phyloP scores from a whole-genome alignment of 2,888 invertebrate species.

The Sphaerophoria taeniata region DNA sequence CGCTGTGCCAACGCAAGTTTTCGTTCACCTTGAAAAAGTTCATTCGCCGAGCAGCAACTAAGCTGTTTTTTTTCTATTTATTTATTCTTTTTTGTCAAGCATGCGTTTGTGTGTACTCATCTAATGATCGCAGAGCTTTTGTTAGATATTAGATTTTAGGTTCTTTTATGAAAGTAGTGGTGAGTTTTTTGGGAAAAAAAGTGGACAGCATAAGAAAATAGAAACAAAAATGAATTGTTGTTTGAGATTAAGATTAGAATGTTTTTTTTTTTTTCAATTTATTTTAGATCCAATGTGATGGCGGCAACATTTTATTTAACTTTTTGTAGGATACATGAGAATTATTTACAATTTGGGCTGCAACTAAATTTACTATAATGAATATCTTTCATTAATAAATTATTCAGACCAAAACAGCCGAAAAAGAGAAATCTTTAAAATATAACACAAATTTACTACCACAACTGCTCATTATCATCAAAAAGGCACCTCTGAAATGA shows the following conservation, averaged over 20 bases:
- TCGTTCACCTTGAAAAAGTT: slow-evolving; percentile 73
- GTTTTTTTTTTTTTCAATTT: neutral
- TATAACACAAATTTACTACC: no score
- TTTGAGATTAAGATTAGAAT: neutral
- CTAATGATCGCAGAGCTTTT: slow-evolving; percentile 50
- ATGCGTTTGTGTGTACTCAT: slow-evolving; percentile 51
- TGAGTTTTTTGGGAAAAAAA: neutral
- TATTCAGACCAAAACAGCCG: no score
- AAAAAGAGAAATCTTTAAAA: no score
- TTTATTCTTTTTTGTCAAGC: slow-evolving; percentile 19
- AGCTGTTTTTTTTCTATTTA: slow-evolving; percentile 19
- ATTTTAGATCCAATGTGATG: neutral
- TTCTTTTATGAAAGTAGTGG: slow-evolving; percentile 11
- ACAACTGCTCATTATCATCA: no score
- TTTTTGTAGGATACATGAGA: neutral
- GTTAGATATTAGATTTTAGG: neutral
- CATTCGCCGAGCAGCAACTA: slow-evolving; percentile 53
- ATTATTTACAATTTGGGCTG: neutral
- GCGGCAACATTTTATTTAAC: no score
- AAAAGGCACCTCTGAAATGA: no score
- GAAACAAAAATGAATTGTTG: neutral
- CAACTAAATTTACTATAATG: no score
- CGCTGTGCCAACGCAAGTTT: slow-evolving; percentile 68
- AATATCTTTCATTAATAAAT: no score
- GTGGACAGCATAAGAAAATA: neutral